These are phyloP conservation scores for Trogon surrucura DNA, from an alignment of 2,113 vertebrate genomes.

Conservation along the genomic window DNA sequence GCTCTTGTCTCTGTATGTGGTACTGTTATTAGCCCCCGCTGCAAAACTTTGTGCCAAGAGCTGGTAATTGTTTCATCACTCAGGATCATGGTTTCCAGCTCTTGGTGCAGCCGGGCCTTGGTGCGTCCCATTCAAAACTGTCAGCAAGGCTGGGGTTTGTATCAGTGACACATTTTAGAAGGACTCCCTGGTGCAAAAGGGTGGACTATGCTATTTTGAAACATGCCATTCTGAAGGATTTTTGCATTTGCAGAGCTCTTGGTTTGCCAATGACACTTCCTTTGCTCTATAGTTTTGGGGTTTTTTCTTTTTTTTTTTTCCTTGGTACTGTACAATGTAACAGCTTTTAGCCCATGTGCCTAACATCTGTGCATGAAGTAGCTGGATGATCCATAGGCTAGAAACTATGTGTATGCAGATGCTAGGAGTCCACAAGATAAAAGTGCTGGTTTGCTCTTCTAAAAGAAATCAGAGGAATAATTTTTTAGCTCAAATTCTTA, in stretches of 20 bases:
- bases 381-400: not conserved
- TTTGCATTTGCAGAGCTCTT: not conserved
- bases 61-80: not conserved
- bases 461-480: not conserved
- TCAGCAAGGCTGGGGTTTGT: not conserved
- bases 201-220: not conserved
- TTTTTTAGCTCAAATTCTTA: not conserved
- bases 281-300: not conserved
- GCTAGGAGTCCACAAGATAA: not conserved
- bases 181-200: accelerated
- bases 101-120: not conserved
- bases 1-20: not conserved
- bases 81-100: not conserved
- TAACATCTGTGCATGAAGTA: not conserved
- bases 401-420: not conserved
- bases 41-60: not conserved
- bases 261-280: not conserved
- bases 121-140: not conserved
- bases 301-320: too few species aligned
- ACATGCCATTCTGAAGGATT: not conserved
- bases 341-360: not conserved
- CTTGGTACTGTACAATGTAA: not conserved
- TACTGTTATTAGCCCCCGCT: not conserved
- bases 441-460: not conserved
- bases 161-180: accelerated